phyloP scores from a whole-genome alignment of 2,797 vertebrate species.

The Parauchenoglanis ngamensis region DNA sequence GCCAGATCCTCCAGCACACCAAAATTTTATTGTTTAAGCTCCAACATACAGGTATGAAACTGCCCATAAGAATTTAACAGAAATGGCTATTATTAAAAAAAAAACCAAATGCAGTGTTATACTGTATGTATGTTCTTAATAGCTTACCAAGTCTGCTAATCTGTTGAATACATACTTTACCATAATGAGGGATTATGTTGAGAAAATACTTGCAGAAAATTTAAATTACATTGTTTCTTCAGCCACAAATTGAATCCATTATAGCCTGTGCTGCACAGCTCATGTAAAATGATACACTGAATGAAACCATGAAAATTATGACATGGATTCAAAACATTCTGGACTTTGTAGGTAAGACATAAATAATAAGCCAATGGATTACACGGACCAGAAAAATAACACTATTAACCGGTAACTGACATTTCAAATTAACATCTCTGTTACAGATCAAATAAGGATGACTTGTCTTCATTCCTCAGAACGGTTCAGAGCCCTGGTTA shows the following conservation, averaged over 20 bases:
- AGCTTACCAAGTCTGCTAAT: neutral
- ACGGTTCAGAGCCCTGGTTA: neutral
- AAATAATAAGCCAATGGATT: neutral
- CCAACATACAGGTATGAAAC: neutral
- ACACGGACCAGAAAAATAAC: neutral
- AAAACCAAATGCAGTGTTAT: neutral
- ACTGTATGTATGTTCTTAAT: neutral
- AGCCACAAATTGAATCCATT: neutral
- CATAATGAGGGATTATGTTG: neutral
- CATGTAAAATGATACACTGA: neutral
- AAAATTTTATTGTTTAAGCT: neutral
- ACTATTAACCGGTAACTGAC: neutral
- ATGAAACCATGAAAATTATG: neutral
- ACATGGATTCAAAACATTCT: neutral
- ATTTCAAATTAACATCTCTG: neutral
- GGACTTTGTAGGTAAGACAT: neutral
- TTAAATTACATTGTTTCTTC: neutral
- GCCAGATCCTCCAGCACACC: neutral
- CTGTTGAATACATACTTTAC: neutral
- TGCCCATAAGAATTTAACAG: neutral
- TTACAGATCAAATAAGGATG: neutral
- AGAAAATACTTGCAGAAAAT: neutral
- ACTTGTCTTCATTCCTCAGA: neutral
- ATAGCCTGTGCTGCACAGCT: neutral
- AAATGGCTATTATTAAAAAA: neutral